phyloP scores from a whole-genome alignment of 2,113 vertebrate genomes.

The Accipiter cooperii region DNA sequence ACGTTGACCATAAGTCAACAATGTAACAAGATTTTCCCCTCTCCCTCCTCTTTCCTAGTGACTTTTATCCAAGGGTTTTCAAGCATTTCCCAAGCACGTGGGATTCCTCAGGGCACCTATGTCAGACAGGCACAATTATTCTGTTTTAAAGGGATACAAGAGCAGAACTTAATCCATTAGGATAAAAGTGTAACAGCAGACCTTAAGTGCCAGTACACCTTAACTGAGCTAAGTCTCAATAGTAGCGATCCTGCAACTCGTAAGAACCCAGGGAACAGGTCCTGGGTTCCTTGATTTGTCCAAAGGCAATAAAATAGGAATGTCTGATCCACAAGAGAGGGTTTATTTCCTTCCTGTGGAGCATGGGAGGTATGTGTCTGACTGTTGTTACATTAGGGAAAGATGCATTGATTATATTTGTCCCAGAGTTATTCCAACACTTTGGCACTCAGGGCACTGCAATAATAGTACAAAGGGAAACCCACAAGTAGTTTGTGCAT shows the following conservation, averaged over 20 bases:
- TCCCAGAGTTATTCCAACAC: not conserved
- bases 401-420: not conserved
- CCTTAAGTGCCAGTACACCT: not conserved
- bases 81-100: not conserved
- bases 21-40: not conserved
- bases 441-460: not conserved
- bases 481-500: not conserved
- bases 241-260: not conserved
- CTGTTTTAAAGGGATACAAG: not conserved
- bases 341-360: not conserved
- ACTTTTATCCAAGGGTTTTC: slow-evolving; percentile 25
- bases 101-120: not conserved
- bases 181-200: not conserved
- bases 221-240: not conserved
- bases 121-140: not conserved
- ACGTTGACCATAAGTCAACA: slow-evolving; percentile 52
- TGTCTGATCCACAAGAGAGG: not conserved
- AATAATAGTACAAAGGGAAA: not conserved
- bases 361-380: not conserved
- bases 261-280: not conserved
- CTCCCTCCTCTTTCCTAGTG: not conserved
- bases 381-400: not conserved
- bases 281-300: not conserved
- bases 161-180: not conserved
- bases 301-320: not conserved